Percentiles rank a stretch among this genome's conserved stretches.
These are phyloP conservation scores for Leptoteleia sp. DNA, from an alignment of 1,140 invertebrate genomes.

Conservation along the genomic window DNA sequence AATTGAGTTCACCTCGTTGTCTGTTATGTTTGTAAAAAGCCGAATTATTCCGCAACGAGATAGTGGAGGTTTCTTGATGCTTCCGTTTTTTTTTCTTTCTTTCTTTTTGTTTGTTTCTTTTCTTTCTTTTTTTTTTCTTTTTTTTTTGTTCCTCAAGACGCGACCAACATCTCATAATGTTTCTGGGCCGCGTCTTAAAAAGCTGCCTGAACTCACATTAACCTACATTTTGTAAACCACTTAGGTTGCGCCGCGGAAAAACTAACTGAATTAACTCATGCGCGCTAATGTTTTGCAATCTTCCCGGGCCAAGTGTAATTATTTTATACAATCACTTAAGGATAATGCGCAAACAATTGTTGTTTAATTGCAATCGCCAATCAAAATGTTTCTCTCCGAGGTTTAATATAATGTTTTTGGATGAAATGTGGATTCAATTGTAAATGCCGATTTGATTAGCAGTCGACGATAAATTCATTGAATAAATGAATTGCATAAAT, in stretches of 20 bases:
- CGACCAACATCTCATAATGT: slow-evolving; percentile 42
- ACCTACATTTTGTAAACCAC: slow-evolving; percentile 63
- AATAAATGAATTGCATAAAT: too few species aligned
- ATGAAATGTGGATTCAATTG: too few species aligned
- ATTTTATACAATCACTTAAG: slow-evolving; percentile 45
- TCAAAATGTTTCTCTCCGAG: too few species aligned
- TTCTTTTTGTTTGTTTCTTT: slow-evolving; percentile 13
- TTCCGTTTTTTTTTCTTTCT: too few species aligned
- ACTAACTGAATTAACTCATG: slow-evolving; percentile 63
- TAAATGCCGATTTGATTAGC: too few species aligned
- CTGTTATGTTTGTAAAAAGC: slow-evolving; percentile 4
- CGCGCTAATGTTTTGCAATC: slow-evolving; percentile 58
- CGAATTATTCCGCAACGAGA: slow-evolving; percentile 26
- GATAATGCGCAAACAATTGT: slow-evolving; percentile 40
- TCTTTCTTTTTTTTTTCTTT: not conserved
- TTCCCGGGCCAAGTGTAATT: slow-evolving; percentile 50
- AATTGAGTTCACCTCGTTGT: slow-evolving; percentile 17
- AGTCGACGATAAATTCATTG: too few species aligned
- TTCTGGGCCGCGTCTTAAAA: slow-evolving; percentile 47
- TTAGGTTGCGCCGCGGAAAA: slow-evolving; percentile 46
- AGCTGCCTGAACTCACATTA: slow-evolving; percentile 60
- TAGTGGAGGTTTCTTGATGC: slow-evolving; percentile 22
- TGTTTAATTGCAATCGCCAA: slow-evolving; percentile 7
- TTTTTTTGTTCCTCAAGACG: slow-evolving; percentile 5
- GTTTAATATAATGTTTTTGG: too few species aligned